Conservation (phyloP, 2,113 vertebrate genomes). For the Cyanocitta stelleri region DNA sequence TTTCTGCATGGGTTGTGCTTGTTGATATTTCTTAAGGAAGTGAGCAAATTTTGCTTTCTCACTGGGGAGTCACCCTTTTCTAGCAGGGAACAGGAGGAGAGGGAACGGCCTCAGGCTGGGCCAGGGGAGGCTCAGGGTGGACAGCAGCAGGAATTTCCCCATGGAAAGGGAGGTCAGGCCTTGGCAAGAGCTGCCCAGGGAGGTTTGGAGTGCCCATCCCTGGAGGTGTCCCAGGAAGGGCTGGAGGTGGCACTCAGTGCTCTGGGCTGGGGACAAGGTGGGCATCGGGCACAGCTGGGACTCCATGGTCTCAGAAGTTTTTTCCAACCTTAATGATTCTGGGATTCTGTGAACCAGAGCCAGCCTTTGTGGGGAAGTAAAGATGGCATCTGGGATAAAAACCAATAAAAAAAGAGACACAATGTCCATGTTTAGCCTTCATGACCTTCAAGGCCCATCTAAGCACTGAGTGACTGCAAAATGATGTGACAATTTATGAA, state of each 20-base stretch:
- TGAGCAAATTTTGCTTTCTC: neutral
- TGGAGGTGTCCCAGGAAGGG: neutral
- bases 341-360: neutral
- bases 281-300: fast-evolving
- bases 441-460: neutral
- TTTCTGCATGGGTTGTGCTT: neutral
- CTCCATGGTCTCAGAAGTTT: neutral
- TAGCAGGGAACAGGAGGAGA: neutral
- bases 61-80: neutral
- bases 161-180: neutral
- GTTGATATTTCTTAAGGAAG: neutral
- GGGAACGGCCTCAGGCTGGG: neutral
- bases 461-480: neutral
- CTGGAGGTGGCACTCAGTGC: neutral
- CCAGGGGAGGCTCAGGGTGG: neutral
- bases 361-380: neutral
- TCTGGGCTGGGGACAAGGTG: neutral
- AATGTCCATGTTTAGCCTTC: neutral
- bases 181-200: neutral
- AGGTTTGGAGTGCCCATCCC: neutral
- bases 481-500: neutral
- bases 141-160: fast-evolving
- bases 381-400: neutral
- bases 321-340: neutral
- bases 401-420: neutral